These are phyloP conservation scores for Serripes groenlandicus DNA, from an alignment of 2,888 invertebrate genomes.

Conservation along the genomic window DNA sequence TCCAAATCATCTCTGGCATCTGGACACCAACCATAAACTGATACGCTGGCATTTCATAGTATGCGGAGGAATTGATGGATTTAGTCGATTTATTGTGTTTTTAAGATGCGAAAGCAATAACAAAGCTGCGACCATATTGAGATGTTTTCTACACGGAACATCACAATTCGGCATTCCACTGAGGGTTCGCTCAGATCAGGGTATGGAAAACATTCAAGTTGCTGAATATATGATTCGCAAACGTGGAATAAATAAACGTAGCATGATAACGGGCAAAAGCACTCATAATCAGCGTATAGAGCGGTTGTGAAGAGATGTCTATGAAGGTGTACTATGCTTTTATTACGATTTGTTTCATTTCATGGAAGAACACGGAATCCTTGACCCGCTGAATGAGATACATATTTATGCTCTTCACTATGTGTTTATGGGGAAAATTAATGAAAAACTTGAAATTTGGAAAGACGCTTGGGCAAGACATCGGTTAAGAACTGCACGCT, in stretches of 20 bases:
- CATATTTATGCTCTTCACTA: conserved; percentile 44
- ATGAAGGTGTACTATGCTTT: conserved; percentile 46
- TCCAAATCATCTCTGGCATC: conserved; percentile 56
- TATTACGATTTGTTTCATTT: conserved; percentile 51
- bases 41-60: conserved; percentile 62
- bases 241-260: conserved; percentile 31
- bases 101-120: conserved; percentile 50
- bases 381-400: conserved; percentile 30
- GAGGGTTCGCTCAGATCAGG: conserved; percentile 44
- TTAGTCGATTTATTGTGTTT: conserved; percentile 40
- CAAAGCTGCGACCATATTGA: conserved; percentile 40
- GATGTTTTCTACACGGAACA: conserved; percentile 34
- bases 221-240: conserved; percentile 42
- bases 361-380: conserved; percentile 39
- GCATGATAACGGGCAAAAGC: conserved; percentile 52
- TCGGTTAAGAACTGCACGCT: conserved; percentile 36
- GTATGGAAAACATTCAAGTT: conserved; percentile 40
- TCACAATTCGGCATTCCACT: conserved; percentile 21
- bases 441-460: conserved; percentile 42
- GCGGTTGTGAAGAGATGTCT: conserved; percentile 52
- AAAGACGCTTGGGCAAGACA: conserved; percentile 37
- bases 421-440: conserved; percentile 31
- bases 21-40: conserved; percentile 60
- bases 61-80: conserved; percentile 52
- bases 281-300: conserved; percentile 32